Conservation (phyloP, 2,113 vertebrate species). For the Phyllopteryx taeniolatus region DNA sequence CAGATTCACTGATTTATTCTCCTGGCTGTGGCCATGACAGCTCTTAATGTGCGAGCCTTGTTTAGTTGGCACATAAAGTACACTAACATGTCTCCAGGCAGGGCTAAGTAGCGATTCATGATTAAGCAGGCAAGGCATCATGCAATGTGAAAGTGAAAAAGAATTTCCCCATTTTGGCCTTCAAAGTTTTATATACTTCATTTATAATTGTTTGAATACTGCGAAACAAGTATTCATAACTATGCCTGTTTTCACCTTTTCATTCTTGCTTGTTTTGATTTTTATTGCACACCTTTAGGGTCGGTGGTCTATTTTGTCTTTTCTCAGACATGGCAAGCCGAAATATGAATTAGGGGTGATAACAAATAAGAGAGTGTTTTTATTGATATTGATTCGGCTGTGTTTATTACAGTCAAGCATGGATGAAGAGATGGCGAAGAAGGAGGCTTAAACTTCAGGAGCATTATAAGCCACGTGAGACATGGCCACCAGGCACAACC, state of each 20-base stretch:
- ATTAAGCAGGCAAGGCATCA: slow-evolving; percentile 48
- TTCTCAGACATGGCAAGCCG: neutral
- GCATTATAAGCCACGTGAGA: neutral
- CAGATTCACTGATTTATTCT: slow-evolving; percentile 53
- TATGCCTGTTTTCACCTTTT: neutral
- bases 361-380: neutral
- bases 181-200: neutral
- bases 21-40: slow-evolving; percentile 36
- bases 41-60: slow-evolving; percentile 39
- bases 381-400: neutral
- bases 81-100: slow-evolving; percentile 42
- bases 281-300: neutral
- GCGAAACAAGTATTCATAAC: neutral
- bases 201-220: neutral
- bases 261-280: neutral
- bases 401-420: neutral
- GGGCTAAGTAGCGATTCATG: slow-evolving; percentile 32
- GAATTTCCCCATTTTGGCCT: slow-evolving; percentile 12
- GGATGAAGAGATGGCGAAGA: neutral
- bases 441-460: neutral
- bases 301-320: neutral
- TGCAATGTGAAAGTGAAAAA: slow-evolving; percentile 20
- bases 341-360: neutral
- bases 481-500: neutral
- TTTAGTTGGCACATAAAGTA: slow-evolving; percentile 37